Conservation (phyloP, 2,113 vertebrate genomes). For the Muntiacus muntjak region DNA sequence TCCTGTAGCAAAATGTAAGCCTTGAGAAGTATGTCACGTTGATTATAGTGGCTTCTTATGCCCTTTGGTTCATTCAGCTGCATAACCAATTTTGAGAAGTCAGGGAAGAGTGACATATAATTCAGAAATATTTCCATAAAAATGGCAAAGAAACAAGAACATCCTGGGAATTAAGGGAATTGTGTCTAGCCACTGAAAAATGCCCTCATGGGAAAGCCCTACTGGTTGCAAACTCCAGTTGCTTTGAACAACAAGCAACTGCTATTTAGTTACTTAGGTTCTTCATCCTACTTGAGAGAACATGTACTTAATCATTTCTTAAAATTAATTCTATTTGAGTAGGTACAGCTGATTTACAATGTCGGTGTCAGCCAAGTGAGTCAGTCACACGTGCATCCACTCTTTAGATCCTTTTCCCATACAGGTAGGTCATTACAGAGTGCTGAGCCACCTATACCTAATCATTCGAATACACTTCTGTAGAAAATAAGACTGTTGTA, state of each 20-base stretch:
- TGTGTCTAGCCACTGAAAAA: conserved; percentile 26
- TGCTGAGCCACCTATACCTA: neutral
- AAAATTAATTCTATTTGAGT: neutral
- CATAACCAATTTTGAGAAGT: conserved; percentile 55
- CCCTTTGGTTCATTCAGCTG: conserved; percentile 9
- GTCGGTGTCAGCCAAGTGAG: neutral
- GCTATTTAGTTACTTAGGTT: neutral
- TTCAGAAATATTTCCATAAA: conserved; percentile 54
- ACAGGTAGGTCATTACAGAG: neutral
- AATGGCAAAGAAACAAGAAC: conserved; percentile 41
- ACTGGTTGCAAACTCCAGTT: neutral
- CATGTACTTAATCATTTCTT: neutral
- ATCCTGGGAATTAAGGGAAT: conserved; percentile 39
- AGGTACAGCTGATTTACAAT: neutral
- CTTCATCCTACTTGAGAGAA: neutral
- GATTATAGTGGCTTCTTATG: neutral
- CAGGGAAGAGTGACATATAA: conserved; percentile 23
- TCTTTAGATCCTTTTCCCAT: neutral
- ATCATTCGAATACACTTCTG: neutral
- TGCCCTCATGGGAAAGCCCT: neutral
- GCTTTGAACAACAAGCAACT: neutral
- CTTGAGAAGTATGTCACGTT: neutral
- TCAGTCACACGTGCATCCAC: neutral
- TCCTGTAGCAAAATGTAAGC: neutral
- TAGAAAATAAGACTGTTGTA: neutral